phyloP scores from a whole-genome alignment of 2,113 vertebrate genomes.

The Lathamus discolor region DNA sequence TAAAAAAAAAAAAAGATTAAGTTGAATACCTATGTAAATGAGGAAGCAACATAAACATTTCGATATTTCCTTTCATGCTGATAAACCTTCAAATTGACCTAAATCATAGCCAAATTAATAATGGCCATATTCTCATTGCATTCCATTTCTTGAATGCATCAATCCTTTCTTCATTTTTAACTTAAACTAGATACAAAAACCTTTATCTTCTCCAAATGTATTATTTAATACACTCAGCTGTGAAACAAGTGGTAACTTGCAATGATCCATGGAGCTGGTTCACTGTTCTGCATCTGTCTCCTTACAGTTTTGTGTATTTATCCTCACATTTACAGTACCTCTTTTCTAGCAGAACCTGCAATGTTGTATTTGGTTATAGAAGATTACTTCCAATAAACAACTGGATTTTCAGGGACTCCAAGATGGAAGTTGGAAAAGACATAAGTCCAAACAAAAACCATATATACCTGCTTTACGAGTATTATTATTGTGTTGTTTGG shows the following conservation, averaged over 20 bases:
- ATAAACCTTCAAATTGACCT: background rate
- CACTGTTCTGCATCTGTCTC: background rate
- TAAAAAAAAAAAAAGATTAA: background rate
- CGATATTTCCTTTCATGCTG: background rate
- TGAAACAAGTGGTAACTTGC: background rate
- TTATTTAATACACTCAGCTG: background rate
- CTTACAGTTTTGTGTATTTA: background rate
- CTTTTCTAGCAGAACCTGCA: background rate
- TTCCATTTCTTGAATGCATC: background rate
- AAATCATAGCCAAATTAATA: background rate
- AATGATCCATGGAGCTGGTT: accelerated
- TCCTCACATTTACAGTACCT: background rate
- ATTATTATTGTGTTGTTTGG: background rate
- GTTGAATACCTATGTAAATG: background rate
- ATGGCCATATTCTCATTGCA: background rate
- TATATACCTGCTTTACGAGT: background rate
- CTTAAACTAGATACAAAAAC: background rate
- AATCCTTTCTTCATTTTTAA: background rate
- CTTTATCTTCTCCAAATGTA: background rate
- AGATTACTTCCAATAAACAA: background rate
- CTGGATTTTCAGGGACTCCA: background rate
- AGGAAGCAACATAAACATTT: background rate
- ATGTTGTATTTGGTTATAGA: background rate
- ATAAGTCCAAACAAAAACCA: background rate
- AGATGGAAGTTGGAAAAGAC: background rate